phyloP scores from a whole-genome alignment of 2,888 invertebrate genomes.

The Aphrophora alni region DNA sequence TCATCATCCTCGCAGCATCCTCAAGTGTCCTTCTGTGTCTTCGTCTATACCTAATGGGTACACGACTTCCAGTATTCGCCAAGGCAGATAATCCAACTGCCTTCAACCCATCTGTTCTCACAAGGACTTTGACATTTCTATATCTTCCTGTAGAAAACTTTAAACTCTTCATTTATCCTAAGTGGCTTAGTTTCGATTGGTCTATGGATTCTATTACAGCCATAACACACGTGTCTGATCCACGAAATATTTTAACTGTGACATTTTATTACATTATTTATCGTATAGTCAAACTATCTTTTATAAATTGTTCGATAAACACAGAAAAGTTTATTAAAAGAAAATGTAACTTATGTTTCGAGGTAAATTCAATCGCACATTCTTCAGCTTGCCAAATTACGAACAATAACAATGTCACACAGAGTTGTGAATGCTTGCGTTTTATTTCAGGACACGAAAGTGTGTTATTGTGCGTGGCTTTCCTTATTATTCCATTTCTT shows the following conservation, averaged over 20 bases:
- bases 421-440: not conserved
- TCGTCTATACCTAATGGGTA: constrained; percentile 77
- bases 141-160: constrained; percentile 93
- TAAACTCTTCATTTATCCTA: constrained; percentile 84
- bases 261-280: constrained; percentile 69
- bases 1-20: constrained; percentile 55
- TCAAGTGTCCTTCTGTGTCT: constrained; percentile 69
- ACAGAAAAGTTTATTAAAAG: not conserved
- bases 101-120: constrained; percentile 77
- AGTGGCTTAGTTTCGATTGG: constrained; percentile 95
- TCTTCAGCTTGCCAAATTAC: constrained; percentile 37
- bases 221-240: constrained; percentile 77
- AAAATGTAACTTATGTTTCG: not conserved
- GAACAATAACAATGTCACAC: constrained; percentile 24
- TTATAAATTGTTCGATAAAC: not conserved
- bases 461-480: constrained; percentile 65
- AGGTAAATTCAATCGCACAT: constrained; percentile 6
- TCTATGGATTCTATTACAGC: constrained; percentile 96
- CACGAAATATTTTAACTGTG: constrained; percentile 76
- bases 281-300: not conserved
- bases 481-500: constrained; percentile 90
- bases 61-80: constrained; percentile 80
- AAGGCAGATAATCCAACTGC: constrained; percentile 96
- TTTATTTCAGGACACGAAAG: constrained; percentile 51
- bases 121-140: constrained; percentile 86